phyloP scores from a whole-genome alignment of 2,797 vertebrate species.

The Hyperoplus immaculatus region DNA sequence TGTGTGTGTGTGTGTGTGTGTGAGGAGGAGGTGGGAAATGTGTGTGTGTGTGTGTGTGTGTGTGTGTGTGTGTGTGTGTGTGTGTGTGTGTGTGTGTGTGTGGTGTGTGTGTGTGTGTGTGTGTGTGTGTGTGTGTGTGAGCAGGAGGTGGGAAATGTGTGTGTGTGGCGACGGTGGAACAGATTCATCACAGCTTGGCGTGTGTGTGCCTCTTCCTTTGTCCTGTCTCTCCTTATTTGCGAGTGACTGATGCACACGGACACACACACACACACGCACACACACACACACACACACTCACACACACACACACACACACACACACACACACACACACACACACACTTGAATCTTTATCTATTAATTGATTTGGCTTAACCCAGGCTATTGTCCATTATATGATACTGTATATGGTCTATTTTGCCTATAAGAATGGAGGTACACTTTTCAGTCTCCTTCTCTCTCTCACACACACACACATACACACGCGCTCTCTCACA shows the following conservation, averaged over 20 bases:
- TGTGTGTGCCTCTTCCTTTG: slow-evolving; percentile 73
- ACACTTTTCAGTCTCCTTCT: too few relatives aligned
- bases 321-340: too few relatives aligned
- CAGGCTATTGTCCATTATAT: too few relatives aligned
- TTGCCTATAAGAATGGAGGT: too few relatives aligned
- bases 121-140: slow-evolving; percentile 40
- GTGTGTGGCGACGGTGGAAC: slow-evolving; percentile 59
- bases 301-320: too few relatives aligned
- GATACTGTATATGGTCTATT: too few relatives aligned
- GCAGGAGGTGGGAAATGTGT: slow-evolving; percentile 72
- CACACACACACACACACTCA: too few relatives aligned
- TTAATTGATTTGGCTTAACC: too few relatives aligned
- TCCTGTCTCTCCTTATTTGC: slow-evolving; percentile 62
- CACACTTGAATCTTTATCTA: too few relatives aligned
- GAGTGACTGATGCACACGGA: slow-evolving; percentile 40
- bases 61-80: slow-evolving; percentile 25
- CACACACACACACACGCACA: neutral
- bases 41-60: slow-evolving; percentile 61
- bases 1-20: slow-evolving; percentile 38
- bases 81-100: slow-evolving; percentile 45
- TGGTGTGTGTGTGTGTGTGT: slow-evolving; percentile 23
- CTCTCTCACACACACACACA: too few relatives aligned
- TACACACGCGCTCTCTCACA: neutral
- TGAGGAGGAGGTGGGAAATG: slow-evolving; percentile 70
- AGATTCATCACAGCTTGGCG: slow-evolving; percentile 76